These are phyloP conservation scores for Gryon sp. DNA, from an alignment of 1,140 invertebrate species.

Conservation along the genomic window DNA sequence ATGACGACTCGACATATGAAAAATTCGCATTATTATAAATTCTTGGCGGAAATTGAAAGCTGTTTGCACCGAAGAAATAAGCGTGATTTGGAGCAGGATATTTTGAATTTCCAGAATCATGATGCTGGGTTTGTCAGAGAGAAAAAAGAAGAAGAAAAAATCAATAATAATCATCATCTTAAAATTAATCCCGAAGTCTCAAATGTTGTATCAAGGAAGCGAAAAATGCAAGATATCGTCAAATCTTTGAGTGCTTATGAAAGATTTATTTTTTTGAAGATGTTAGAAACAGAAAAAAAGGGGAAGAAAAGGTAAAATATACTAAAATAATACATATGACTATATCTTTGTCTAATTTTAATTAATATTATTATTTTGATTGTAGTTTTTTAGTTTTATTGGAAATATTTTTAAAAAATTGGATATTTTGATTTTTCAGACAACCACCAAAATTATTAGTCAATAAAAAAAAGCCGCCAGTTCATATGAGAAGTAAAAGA, in stretches of 20 bases:
- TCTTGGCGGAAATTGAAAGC: no score
- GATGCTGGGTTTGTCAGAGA: slow-evolving; percentile 57
- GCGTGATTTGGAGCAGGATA: no score
- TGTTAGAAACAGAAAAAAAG: background rate
- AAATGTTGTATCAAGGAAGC: slow-evolving; percentile 11
- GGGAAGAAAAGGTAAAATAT: slow-evolving; percentile 14
- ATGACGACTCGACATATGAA: no score
- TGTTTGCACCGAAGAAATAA: no score
- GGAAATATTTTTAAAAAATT: slow-evolving; percentile 11
- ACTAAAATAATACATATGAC: slow-evolving; percentile 1
- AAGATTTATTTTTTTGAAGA: slow-evolving; percentile 62
- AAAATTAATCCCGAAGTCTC: no score
- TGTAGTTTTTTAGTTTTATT: no score
- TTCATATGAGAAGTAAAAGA: slow-evolving; percentile 34
- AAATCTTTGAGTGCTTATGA: slow-evolving; percentile 68
- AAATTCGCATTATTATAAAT: no score
- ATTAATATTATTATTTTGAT: no score
- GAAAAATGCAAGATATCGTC: slow-evolving; percentile 26
- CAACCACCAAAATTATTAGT: slow-evolving; percentile 21
- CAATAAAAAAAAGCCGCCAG: slow-evolving; percentile 9
- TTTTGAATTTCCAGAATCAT: slow-evolving; percentile 7
- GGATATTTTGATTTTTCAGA: no score
- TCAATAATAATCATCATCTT: background rate
- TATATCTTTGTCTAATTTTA: no score
- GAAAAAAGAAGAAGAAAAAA: slow-evolving; percentile 38